Conservation (phyloP, 2,888 invertebrate species). For the Zaprionus bogoriensis region DNA sequence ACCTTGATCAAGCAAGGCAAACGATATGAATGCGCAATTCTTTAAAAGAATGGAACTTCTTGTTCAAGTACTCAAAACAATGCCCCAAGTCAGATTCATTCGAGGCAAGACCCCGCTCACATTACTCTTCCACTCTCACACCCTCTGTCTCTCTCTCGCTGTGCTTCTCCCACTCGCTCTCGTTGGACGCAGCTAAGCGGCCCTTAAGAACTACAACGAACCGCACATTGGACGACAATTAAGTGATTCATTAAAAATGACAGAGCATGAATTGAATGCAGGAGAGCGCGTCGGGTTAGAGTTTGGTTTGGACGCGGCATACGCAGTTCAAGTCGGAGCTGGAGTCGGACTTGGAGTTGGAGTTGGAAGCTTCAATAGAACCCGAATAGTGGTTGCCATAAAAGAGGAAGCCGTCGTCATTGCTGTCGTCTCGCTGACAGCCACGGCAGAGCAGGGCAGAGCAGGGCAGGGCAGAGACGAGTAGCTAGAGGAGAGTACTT, state of each 20-base stretch:
- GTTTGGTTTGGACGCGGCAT: constrained; percentile 25
- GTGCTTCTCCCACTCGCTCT: not conserved
- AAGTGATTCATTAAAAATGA: constrained; percentile 79
- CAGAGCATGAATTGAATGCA: constrained; percentile 76
- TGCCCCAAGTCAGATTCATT: not conserved
- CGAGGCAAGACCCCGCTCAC: constrained; percentile 22
- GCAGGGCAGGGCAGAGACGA: not conserved
- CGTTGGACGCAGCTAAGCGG: constrained; percentile 31
- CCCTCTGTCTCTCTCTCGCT: not conserved
- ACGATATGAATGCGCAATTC: not conserved
- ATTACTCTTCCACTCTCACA: not conserved
- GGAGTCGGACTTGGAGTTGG: constrained; percentile 8
- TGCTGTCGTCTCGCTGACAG: constrained; percentile 33
- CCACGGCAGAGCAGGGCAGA: constrained; percentile 15
- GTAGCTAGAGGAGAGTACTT: not conserved
- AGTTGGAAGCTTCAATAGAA: constrained; percentile 31
- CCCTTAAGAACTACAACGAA: constrained; percentile 40
- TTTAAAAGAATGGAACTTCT: constrained; percentile 25
- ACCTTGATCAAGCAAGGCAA: not conserved
- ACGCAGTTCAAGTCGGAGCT: constrained; percentile 22
- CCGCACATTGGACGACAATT: constrained; percentile 62
- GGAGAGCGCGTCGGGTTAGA: no score
- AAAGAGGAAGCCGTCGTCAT: constrained; percentile 39
- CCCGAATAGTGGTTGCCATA: constrained; percentile 58
- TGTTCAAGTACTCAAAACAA: constrained; percentile 2